These are phyloP conservation scores for Enteromius fasciolatus DNA, from an alignment of 2,797 vertebrate species.

Conservation along the genomic window DNA sequence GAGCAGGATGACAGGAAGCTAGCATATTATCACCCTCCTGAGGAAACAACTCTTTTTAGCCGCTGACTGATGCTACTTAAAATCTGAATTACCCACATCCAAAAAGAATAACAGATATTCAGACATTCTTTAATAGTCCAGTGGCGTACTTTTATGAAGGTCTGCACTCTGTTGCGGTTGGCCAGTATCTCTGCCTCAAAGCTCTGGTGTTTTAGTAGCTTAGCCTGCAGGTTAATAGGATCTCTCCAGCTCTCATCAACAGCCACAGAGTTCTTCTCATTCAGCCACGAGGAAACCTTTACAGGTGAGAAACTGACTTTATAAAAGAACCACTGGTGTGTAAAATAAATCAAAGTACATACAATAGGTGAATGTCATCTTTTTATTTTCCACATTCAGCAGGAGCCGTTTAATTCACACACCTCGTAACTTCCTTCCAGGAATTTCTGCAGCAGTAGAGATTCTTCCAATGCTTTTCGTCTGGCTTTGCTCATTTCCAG, in stretches of 20 bases:
- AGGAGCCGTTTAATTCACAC: constrained; percentile 5
- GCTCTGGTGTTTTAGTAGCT: constrained; percentile 83
- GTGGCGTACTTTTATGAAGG: constrained; percentile 73
- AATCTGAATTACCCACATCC: not conserved
- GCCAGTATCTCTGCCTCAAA: constrained; percentile 86
- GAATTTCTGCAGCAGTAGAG: constrained; percentile 82
- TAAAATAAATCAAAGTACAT: not conserved
- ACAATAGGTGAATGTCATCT: not conserved
- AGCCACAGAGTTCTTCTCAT: constrained; percentile 83
- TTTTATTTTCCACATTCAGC: not conserved
- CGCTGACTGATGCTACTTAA: not conserved
- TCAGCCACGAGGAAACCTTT: constrained; percentile 82
- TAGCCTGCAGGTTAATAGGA: constrained; percentile 82
- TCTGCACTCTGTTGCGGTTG: constrained; percentile 75
- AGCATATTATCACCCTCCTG: constrained; percentile 86
- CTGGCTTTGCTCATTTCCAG: constrained; percentile 73
- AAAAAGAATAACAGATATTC: not conserved
- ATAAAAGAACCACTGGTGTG: not conserved
- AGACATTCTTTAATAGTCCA: constrained; percentile 2
- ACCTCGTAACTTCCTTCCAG: constrained; percentile 86
- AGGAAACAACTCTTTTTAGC: constrained; percentile 33
- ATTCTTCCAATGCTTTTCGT: constrained; percentile 76
- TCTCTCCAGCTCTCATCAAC: constrained; percentile 85
- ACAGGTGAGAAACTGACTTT: not conserved
- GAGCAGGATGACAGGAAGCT: constrained; percentile 66